Conservation (phyloP, 2,888 invertebrate genomes). For the Drosophila yooni region DNA sequence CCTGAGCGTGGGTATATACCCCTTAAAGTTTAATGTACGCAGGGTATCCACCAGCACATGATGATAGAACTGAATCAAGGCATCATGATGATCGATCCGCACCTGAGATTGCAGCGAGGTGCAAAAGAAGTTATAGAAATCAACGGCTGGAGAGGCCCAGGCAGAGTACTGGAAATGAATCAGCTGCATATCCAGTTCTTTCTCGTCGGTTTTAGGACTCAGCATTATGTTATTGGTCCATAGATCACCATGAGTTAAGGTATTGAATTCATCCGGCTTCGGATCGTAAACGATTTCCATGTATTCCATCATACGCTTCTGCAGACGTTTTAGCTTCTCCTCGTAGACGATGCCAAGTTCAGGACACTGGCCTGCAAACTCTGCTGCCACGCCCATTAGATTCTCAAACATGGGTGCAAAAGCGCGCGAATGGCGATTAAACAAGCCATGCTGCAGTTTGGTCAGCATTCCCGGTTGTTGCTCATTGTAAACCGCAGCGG, state of each 20-base stretch:
- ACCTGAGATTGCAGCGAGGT: conserved; percentile 77
- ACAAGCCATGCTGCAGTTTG: conserved; percentile 79
- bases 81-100: conserved; percentile 73
- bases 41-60: conserved; percentile 70
- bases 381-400: conserved; percentile 67
- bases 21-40: conserved; percentile 64
- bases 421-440: conserved; percentile 76
- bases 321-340: conserved; percentile 73
- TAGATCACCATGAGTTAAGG: conserved; percentile 81
- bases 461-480: conserved; percentile 67
- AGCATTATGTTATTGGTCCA: conserved; percentile 84
- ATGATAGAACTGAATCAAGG: conserved; percentile 81
- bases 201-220: conserved; percentile 28
- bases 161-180: conserved; percentile 83
- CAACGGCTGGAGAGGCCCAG: conserved; percentile 83
- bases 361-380: conserved; percentile 68
- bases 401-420: conserved; percentile 74
- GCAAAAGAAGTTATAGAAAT: conserved; percentile 81
- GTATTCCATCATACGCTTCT: conserved; percentile 76
- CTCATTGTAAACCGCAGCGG: conserved; percentile 85
- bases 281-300: conserved; percentile 71
- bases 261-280: conserved; percentile 61
- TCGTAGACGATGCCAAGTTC: conserved; percentile 75
- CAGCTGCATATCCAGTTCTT: conserved; percentile 70
- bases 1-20: conserved; percentile 78